Evolutionary conservation across 1,140 invertebrate genomes (phyloP).

Genomic region (Aphelenchoides fujianensis): DNA sequence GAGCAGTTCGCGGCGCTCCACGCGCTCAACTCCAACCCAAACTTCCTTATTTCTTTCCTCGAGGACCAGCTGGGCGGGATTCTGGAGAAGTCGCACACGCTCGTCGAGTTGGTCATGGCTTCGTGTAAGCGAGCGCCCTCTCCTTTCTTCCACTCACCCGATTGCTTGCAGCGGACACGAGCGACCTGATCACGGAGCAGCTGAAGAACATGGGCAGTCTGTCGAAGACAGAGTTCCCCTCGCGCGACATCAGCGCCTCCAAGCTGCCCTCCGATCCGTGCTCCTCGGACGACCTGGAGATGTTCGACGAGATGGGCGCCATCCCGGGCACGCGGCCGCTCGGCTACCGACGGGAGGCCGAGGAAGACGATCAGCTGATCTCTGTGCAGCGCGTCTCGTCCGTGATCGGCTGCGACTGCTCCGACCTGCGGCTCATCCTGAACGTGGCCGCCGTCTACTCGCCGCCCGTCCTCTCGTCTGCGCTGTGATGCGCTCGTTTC

Average conservation of each 20-base stretch:
- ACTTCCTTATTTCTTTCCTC: slow-evolving; percentile 15
- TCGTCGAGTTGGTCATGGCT: slow-evolving; percentile 11
- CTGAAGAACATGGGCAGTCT: background rate
- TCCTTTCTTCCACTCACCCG: background rate
- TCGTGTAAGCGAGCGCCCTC: background rate
- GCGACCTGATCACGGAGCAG: slow-evolving; percentile 31
- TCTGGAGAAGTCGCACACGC: slow-evolving; percentile 2
- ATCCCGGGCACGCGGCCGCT: too few relatives aligned
- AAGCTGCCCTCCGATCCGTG: too few relatives aligned
- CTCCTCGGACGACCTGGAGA: too few relatives aligned
- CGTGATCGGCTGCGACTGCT: slow-evolving; percentile 49
- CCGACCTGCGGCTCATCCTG: slow-evolving; percentile 51
- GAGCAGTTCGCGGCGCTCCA: slow-evolving; percentile 12
- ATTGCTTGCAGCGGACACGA: background rate
- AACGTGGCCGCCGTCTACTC: slow-evolving; percentile 56
- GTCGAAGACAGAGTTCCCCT: too few relatives aligned
- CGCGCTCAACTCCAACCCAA: background rate
- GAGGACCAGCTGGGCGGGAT: slow-evolving; percentile 5
- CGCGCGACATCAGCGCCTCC: too few relatives aligned
- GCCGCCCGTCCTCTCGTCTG: slow-evolving; percentile 33
- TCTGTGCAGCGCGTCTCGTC: slow-evolving; percentile 44
- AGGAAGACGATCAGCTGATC: background rate
- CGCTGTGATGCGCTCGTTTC: too few relatives aligned
- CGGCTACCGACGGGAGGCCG: background rate
- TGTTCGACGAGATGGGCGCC: too few relatives aligned